Base-by-base conservation (phyloP, 2,113 vertebrate genomes). In the Fregata magnificens region DNA sequence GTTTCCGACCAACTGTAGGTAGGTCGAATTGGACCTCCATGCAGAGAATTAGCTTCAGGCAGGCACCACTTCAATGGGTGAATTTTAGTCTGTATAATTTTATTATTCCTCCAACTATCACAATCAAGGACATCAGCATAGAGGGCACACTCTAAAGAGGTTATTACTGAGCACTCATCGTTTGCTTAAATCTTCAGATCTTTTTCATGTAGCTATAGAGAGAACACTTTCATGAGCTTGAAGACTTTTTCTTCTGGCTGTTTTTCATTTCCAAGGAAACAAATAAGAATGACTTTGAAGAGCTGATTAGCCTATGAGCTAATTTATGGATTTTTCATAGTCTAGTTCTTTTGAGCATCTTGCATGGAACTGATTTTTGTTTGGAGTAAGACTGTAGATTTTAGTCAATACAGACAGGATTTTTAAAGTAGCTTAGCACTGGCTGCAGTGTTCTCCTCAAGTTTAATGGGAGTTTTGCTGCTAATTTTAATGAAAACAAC, bases 301-400 rank as follows among this genome's bases (percentile, higher is more conserved):
- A 93, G 22, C 70, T 85, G 74, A 93, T 96, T 96, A 97, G 50
- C 82, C 55, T 93, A 50, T 73, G 81, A 97, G 78, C 66, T 93
- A 93, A 95, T 87, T 96, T 94, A 95, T 82, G 93, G 91, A 95
- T 93, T 96, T 97, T 97, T 97, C 94, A 77, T 82, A 93, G 91
- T 91, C 86, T 88, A 55, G 70, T 70, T 94, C 50, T 94, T 96
- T 82, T 94, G 47, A 93, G 53, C 32, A 15, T 62, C 70, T 95
- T 96, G 53, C 47, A 55, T 16, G 11, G 78, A 85, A 85, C 70
- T 86, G 71, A 70, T 91, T 89, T 92, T 93, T 52, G 1, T 91
- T 95, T 86, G 45, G 91, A 81, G 15, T 77, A 76, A 73, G 84
- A 72, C 81, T 87, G 63, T 40, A 84, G 80, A 84, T 63, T 96